phyloP scores from a whole-genome alignment of 2,797 vertebrate genomes.

The Limosa lapponica region DNA sequence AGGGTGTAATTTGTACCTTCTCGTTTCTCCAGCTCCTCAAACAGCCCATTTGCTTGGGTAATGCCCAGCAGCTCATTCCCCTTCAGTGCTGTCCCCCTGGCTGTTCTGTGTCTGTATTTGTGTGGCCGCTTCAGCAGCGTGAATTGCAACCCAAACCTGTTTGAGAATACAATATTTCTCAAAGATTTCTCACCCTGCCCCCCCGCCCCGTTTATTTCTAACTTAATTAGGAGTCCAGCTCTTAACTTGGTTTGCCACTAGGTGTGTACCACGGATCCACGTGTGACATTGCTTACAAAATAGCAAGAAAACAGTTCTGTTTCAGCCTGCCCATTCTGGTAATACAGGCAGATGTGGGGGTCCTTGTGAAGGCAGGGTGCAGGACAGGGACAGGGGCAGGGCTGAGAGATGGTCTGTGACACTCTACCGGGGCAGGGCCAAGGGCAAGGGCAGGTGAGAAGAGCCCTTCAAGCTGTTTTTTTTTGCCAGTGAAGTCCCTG shows the following conservation, averaged over 20 bases:
- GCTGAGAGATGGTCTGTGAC: not conserved
- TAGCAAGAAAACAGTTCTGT: not conserved
- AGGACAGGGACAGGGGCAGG: not conserved
- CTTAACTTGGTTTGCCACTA: not conserved
- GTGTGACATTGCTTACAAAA: not conserved
- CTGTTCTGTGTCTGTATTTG: not conserved
- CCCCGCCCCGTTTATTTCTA: not conserved
- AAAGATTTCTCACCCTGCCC: not conserved
- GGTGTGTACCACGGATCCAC: not conserved
- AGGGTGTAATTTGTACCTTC: not conserved
- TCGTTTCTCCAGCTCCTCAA: not conserved
- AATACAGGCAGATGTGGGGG: not conserved
- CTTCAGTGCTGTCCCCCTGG: rapidly evolving
- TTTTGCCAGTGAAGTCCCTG: not conserved
- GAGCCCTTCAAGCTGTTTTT: not conserved
- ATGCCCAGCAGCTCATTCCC: not conserved
- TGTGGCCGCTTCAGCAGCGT: not conserved
- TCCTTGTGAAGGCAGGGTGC: not conserved
- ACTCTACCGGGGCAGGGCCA: not conserved
- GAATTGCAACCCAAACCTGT: not conserved
- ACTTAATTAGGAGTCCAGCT: not conserved
- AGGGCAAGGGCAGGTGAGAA: not conserved
- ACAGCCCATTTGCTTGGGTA: not conserved
- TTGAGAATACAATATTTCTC: not conserved
- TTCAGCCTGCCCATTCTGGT: not conserved